Conservation (phyloP, 2,797 vertebrate genomes). For the Pangasius mekongensis region DNA sequence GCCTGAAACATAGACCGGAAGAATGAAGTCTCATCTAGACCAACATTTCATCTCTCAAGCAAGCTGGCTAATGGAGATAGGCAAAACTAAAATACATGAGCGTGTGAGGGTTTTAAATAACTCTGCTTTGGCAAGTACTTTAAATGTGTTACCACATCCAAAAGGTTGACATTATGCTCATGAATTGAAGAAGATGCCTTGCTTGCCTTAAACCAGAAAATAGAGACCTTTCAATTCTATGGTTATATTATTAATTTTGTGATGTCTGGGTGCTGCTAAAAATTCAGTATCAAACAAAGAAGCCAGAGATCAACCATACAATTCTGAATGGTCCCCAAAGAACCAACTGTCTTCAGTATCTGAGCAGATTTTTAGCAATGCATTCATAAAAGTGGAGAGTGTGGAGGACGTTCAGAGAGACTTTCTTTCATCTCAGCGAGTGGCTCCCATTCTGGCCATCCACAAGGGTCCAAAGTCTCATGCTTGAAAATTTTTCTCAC, state of each 20-base stretch:
- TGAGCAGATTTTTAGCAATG: background rate
- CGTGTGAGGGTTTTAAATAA: slow-evolving; percentile 31
- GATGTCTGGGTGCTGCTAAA: background rate
- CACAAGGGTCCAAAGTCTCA: background rate
- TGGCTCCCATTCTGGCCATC: slow-evolving; percentile 17
- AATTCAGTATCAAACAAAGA: background rate
- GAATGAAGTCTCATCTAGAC: slow-evolving; percentile 24
- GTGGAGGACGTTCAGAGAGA: background rate
- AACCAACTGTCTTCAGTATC: background rate
- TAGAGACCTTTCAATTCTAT: background rate
- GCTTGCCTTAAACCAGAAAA: background rate
- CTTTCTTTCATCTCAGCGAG: background rate
- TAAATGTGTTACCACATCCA: slow-evolving; percentile 9
- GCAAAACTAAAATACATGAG: slow-evolving; percentile 21
- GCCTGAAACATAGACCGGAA: slow-evolving; percentile 21
- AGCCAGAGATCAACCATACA: background rate
- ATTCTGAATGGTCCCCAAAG: background rate
- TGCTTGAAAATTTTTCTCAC: background rate
- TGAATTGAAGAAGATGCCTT: background rate
- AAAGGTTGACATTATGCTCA: slow-evolving; percentile 20
- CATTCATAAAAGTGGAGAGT: background rate
- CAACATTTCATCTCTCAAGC: slow-evolving; percentile 17
- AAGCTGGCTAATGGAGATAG: slow-evolving; percentile 28
- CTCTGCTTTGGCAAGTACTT: slow-evolving; percentile 22
- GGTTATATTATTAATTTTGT: background rate